A percentile compares a stretch with the other conserved stretches of the same genome.
Conservation (phyloP, 2,113 vertebrate species). For the Atractosteus spatula region DNA sequence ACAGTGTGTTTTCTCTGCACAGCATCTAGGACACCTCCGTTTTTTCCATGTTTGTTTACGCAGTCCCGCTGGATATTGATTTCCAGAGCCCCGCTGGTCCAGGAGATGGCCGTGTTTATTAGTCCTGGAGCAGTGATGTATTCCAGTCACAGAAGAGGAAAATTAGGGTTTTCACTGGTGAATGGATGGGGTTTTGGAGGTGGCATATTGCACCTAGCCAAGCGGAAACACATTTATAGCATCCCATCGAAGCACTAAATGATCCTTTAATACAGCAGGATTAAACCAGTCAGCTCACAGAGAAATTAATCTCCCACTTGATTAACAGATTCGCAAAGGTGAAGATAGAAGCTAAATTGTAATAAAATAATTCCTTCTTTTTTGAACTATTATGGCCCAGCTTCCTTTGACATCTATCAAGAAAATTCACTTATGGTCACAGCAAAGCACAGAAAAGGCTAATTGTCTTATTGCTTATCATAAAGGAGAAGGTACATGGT, state of each 20-base stretch:
- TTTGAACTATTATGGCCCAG: background rate
- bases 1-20: too few species aligned
- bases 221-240: constrained; percentile 47
- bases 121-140: constrained; percentile 6
- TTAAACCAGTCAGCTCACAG: constrained; percentile 33
- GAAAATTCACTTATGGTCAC: too few species aligned
- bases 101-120: constrained; percentile 8
- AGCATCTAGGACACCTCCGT: too few species aligned
- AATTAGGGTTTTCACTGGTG: constrained; percentile 17
- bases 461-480: too few species aligned
- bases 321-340: background rate
- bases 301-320: background rate
- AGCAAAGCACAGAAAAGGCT: too few species aligned
- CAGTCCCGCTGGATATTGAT: background rate
- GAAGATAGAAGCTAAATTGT: background rate
- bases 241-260: constrained; percentile 56
- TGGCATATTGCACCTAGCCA: constrained; percentile 64
- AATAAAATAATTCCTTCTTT: background rate
- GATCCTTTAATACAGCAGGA: constrained; percentile 60
- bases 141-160: background rate
- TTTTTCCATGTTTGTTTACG: background rate
- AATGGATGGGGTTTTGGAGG: constrained; percentile 58
- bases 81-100: background rate
- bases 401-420: too few species aligned
- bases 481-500: too few species aligned